Conservation (phyloP, 2,113 vertebrate genomes). For the Spheniscus mendiculus region DNA sequence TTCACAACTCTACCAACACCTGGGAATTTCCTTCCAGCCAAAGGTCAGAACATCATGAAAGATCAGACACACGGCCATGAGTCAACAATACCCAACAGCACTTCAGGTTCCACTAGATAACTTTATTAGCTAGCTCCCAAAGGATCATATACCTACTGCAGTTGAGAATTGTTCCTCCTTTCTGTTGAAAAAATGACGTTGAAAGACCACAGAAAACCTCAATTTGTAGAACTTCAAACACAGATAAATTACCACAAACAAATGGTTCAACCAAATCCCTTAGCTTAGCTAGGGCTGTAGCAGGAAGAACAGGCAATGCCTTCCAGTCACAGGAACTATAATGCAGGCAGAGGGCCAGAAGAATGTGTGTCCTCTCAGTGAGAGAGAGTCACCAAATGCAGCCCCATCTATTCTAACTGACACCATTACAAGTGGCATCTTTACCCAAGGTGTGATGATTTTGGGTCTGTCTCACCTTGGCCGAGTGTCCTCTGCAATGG, state of each 20-base stretch:
- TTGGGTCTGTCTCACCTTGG: neutral
- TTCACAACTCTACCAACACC: neutral
- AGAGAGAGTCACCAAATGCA: neutral
- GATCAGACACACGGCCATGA: neutral
- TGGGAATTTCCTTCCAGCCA: neutral
- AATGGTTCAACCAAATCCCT: neutral
- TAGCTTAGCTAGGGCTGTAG: neutral
- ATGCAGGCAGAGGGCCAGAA: neutral
- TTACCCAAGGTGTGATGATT: neutral
- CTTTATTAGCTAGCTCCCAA: neutral
- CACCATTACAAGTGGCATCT: neutral
- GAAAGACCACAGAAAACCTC: neutral
- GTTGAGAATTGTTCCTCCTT: neutral
- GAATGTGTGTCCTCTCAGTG: neutral
- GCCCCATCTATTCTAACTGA: neutral
- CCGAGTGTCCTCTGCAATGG: neutral
- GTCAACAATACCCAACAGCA: neutral
- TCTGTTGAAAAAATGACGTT: neutral
- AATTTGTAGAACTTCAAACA: neutral
- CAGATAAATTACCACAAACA: neutral
- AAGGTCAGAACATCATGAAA: neutral
- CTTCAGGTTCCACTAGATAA: neutral
- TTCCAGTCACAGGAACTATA: neutral
- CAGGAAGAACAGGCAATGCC: neutral
- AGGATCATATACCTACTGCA: neutral